Base-by-base conservation (phyloP, 2,113 vertebrate species). In the Megaleporinus macrocephalus region DNA sequence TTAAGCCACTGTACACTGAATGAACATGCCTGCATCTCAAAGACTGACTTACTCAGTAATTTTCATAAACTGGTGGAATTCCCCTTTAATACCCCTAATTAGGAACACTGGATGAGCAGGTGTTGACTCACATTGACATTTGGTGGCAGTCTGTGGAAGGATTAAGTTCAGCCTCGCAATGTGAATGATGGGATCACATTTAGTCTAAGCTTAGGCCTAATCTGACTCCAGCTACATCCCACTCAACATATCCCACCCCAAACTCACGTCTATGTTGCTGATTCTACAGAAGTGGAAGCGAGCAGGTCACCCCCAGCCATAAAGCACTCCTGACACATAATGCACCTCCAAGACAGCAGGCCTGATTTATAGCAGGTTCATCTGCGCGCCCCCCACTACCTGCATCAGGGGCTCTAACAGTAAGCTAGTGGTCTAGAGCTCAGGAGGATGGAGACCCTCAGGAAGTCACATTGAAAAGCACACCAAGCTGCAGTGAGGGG, bases 401-500 rank as follows among this genome's bases (percentile, higher is more conserved):
- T 26, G 27, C 29, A 29, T 66, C 71, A 44, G 12, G 2, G 26
- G 33, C 51, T 12, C 14, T 10, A n/a, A 57, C 7, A 57, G 20
- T n/a, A n/a, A n/a, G 55, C n/a, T 1, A n/a, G 22, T 66, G 18
- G n/a, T 57, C 49, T 3, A 11, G 49, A 29, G 9, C 55, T 63
- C 9, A 4, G 62, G 51, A 65, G 22, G 49, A 77, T 77, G 51
- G 24, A 51, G 20, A 30, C n/a, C 53, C 27, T 20, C 72, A 44
- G 69, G 68, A 66, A 84, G 78, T 83, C 79, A 84, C 75, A 87
- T 88, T 90, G 84, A 81, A 83, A 90, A 87, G 85, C 87, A 88
- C 76, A 86, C 84, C 73, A 72, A 73, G 14, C 22, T 59, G n/a
- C 79, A 57, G 14, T 73, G 27, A 73, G 26, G 44, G 44, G 47